Evolutionary conservation across 2,888 invertebrate genomes (phyloP), one percentile per base, ranked within the genome.

Genomic region (Geophilus truncorum): DNA sequence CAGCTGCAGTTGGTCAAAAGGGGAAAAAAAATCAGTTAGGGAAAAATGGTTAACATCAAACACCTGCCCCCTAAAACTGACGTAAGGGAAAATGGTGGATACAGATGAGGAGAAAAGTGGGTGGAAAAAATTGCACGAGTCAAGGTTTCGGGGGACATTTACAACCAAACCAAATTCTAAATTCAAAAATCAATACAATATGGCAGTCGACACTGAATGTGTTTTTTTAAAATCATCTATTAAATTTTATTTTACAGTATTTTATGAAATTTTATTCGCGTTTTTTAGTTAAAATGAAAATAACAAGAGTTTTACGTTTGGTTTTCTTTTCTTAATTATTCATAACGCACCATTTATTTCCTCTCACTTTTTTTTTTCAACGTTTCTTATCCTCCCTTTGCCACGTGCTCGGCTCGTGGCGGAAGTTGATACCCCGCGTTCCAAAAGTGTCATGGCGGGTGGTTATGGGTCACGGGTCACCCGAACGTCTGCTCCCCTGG

Each of bases 21-120:
- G 70, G 70, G 28, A 25, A 70, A 70, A 40, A 70, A 70, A 70
- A 70, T 70, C 70, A 70, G 70, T 70, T 70, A 70, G 70, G 70
- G 70, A 70, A 70, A 70, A 70, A 70, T 70, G 70, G 70, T 70
- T 70, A 70, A 70, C 70, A 70, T 70, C 70, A 70, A 70, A 70
- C 70, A 70, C 70, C 70, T 70, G 70, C 70, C 70, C 28, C 70
- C 28, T 70, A n/a, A 25, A 70, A 70, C 70, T 70, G 70, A 70
- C 70, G 70, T 70, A 70, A 70, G 70, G 70, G 28, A 70, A 70
- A 70, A 70, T 70, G 70, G 70, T 28, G 25, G 70, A 70, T 51
- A 51, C 40, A 40, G 40, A 62, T 70, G 70, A 51, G 70, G 70
- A 28, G 70, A 28, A 70, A 70, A 70, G 70, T 70, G 70, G 70